Evolutionary conservation across 1,140 invertebrate genomes (phyloP).

Genomic region (Epicauta chinensis): DNA sequence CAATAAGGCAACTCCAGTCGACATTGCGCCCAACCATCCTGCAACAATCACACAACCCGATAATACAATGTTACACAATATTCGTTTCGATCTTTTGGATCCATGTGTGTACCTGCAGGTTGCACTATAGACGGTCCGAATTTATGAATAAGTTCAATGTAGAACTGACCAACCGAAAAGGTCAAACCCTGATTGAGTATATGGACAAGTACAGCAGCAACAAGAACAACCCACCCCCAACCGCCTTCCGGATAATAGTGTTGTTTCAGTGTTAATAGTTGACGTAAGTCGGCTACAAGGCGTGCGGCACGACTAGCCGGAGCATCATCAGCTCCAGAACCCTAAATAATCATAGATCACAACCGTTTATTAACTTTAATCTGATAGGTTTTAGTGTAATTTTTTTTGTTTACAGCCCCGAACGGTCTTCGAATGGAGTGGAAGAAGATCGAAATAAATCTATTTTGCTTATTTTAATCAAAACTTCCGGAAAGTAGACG

Average conservation of each 20-base stretch:
- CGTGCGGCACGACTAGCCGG: constrained; percentile 36
- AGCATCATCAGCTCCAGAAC: constrained; percentile 35
- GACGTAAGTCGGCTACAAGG: constrained; percentile 48
- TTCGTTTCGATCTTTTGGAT: not conserved
- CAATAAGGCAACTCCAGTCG: constrained; percentile 72
- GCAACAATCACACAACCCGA: constrained; percentile 41
- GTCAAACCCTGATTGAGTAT: constrained; percentile 58
- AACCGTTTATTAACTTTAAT: too few species aligned
- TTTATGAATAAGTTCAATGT: constrained; percentile 46
- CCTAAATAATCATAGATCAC: constrained; percentile 14
- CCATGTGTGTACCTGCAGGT: constrained; percentile 46
- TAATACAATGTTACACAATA: not conserved
- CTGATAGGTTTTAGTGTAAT: too few species aligned
- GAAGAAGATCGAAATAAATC: too few species aligned
- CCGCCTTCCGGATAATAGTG: constrained; percentile 71
- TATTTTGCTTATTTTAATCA: too few species aligned
- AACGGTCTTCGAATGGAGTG: too few species aligned
- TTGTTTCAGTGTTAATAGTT: constrained; percentile 55
- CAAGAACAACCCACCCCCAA: constrained; percentile 65
- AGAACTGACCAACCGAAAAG: constrained; percentile 50
- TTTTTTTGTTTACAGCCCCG: too few species aligned
- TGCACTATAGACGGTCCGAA: constrained; percentile 46
- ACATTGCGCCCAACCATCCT: constrained; percentile 80
- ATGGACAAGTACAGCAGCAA: constrained; percentile 55
- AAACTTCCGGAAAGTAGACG: too few species aligned